Percentiles rank a stretch among this genome's conserved stretches.
Evolutionary conservation across 2,797 vertebrate species (phyloP).

Genomic region (Hoplostethus mediterraneus): DNA sequence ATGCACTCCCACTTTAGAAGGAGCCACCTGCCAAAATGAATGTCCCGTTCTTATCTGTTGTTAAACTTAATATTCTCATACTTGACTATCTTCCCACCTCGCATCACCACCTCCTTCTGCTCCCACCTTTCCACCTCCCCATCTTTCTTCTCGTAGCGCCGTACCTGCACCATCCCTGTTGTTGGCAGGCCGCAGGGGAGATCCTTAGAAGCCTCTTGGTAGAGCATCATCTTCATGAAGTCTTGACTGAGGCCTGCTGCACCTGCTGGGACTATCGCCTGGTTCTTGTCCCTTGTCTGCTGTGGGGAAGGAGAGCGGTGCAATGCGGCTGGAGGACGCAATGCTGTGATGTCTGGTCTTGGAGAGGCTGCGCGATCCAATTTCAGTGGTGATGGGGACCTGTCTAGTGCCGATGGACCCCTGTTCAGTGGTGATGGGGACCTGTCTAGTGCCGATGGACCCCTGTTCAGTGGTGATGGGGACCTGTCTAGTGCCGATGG

Average conservation of each 20-base stretch:
- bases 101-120: slow-evolving; percentile 78
- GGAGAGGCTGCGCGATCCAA: slow-evolving; percentile 47
- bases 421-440: not conserved
- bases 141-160: slow-evolving; percentile 61
- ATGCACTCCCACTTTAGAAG: not conserved
- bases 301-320: slow-evolving; percentile 18
- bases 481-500: not conserved
- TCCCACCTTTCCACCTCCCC: slow-evolving; percentile 67
- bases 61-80: slow-evolving; percentile 71
- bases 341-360: slow-evolving; percentile 26
- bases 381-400: not conserved
- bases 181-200: slow-evolving; percentile 71
- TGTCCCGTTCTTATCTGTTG: slow-evolving; percentile 34
- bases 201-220: slow-evolving; percentile 56
- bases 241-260: slow-evolving; percentile 16
- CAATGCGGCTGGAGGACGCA: not conserved
- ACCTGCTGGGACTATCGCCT: slow-evolving; percentile 13
- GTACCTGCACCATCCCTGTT: slow-evolving; percentile 72
- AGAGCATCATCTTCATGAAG: slow-evolving; percentile 58
- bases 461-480: not conserved
- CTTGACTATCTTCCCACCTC: slow-evolving; percentile 74
- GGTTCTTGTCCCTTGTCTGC: slow-evolving; percentile 9
- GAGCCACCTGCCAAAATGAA: not conserved
- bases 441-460: not conserved
- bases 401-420: not conserved